Conservation (phyloP, 2,797 vertebrate species). For the Balearica regulorum region DNA sequence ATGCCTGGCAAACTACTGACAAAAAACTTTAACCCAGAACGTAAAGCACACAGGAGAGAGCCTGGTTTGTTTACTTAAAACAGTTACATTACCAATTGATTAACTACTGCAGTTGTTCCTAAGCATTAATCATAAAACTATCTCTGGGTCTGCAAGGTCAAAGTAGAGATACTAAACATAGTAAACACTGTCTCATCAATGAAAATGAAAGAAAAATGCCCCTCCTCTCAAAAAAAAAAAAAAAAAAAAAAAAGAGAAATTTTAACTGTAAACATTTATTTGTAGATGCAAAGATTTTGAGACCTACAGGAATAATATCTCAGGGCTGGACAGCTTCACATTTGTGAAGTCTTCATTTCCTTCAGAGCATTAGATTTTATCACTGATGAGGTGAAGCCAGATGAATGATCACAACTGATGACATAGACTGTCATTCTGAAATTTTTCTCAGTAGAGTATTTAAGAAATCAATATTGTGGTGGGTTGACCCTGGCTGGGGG, state of each 20-base stretch:
- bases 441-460: neutral
- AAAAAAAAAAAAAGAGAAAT: neutral
- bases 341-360: neutral
- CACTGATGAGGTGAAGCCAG: neutral
- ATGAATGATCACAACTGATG: neutral
- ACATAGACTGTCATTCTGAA: neutral
- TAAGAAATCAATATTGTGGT: neutral
- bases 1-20: neutral
- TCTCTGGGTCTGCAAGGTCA: neutral
- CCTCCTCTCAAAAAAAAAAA: no score
- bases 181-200: neutral
- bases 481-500: no score
- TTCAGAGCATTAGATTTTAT: neutral
- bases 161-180: neutral
- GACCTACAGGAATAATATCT: neutral
- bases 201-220: neutral
- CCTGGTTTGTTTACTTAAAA: neutral
- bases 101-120: neutral
- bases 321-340: neutral
- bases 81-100: neutral
- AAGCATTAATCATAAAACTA: neutral
- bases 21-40: neutral
- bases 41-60: neutral
- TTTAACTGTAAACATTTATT: neutral
- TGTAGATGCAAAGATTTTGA: neutral